Evolutionary conservation across 2,113 vertebrate species (phyloP).

Genomic region (Neogobius melanostomus): DNA sequence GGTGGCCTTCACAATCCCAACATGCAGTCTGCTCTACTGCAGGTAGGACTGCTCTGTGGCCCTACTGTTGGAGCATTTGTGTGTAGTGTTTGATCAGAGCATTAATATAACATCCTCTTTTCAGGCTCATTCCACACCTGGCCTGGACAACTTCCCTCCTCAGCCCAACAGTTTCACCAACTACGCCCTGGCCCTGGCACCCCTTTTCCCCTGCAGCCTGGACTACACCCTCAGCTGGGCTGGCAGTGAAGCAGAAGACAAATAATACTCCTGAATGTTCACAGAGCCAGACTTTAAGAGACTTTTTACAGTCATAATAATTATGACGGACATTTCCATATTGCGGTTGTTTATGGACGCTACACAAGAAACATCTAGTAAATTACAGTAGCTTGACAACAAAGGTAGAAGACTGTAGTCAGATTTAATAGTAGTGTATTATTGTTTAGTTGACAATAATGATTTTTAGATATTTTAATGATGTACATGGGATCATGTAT

Average conservation of each 20-base stretch:
- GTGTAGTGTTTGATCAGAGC: neutral
- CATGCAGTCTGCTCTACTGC: slow-evolving; percentile 88
- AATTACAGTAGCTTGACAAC: neutral
- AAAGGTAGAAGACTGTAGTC: slow-evolving; percentile 45
- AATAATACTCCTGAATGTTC: neutral
- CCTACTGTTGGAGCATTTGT: neutral
- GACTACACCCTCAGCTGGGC: slow-evolving; percentile 88
- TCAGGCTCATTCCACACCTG: slow-evolving; percentile 87
- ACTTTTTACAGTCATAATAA: slow-evolving; percentile 17
- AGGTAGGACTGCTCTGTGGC: slow-evolving; percentile 74
- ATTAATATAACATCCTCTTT: slow-evolving; percentile 3
- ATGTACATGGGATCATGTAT: slow-evolving; percentile 40
- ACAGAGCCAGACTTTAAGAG: neutral
- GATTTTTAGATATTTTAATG: slow-evolving; percentile 32
- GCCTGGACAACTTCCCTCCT: slow-evolving; percentile 86
- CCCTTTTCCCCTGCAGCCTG: slow-evolving; percentile 89
- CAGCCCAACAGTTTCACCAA: slow-evolving; percentile 89
- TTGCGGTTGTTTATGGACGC: slow-evolving; percentile 1
- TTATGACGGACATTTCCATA: slow-evolving; percentile 20
- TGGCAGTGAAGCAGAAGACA: slow-evolving; percentile 84
- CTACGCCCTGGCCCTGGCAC: slow-evolving; percentile 87
- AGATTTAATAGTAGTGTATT: slow-evolving; percentile 52
- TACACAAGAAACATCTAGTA: neutral
- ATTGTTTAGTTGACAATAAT: slow-evolving; percentile 38
- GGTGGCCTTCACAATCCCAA: slow-evolving; percentile 88